Evolutionary conservation across 2,888 invertebrate species (phyloP).

Genomic region (Ormyrus nitidulus): DNA sequence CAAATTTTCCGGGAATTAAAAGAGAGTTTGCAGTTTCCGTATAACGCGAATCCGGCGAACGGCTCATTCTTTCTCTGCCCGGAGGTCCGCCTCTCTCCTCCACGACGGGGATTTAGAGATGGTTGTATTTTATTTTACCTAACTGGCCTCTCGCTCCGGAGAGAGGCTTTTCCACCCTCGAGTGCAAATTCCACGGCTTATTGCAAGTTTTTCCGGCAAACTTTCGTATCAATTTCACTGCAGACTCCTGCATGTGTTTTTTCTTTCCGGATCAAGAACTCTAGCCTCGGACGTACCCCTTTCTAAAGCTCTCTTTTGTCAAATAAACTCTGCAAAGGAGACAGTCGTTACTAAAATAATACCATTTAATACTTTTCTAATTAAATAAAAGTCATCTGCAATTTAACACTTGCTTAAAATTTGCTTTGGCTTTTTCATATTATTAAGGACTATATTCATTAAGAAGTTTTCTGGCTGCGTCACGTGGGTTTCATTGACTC

Average conservation of each 20-base stretch:
- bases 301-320: too few relatives aligned
- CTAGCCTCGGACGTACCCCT: too few relatives aligned
- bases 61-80: constrained; percentile 50
- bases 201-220: constrained; percentile 43
- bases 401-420: too few relatives aligned
- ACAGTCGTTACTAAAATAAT: too few relatives aligned
- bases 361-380: too few relatives aligned
- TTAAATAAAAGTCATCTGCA: too few relatives aligned
- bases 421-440: too few relatives aligned
- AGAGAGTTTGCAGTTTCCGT: constrained; percentile 67
- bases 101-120: constrained; percentile 46
- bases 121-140: constrained; percentile 52
- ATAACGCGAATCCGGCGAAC: constrained; percentile 58
- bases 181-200: constrained; percentile 45
- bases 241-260: neutral
- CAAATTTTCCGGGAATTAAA: constrained; percentile 71
- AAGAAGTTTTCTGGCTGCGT: constrained; percentile 26
- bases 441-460: constrained; percentile 14
- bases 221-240: constrained; percentile 41
- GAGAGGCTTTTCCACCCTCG: neutral
- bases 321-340: too few relatives aligned
- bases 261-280: neutral
- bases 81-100: constrained; percentile 13
- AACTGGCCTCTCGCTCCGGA: neutral
- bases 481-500: constrained; percentile 1